These are phyloP conservation scores for Phymorhynchus buccinoides DNA, from an alignment of 1,140 invertebrate species.

Conservation along the genomic window DNA sequence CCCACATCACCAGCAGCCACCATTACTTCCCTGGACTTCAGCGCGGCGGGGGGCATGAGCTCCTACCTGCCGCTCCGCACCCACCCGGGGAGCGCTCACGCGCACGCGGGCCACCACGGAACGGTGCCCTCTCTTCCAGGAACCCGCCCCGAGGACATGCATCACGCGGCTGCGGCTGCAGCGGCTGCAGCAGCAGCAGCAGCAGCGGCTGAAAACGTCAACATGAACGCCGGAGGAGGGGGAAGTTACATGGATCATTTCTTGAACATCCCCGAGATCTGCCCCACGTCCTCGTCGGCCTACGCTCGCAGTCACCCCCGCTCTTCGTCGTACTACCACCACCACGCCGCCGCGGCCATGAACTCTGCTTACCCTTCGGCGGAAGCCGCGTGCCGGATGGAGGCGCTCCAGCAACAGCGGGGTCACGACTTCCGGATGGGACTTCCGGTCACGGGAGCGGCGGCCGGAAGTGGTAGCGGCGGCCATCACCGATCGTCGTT, in stretches of 20 bases:
- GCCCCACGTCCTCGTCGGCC: constrained; percentile 63
- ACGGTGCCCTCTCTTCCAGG: no score
- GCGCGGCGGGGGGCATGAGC: constrained; percentile 34
- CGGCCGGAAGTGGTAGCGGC: no score
- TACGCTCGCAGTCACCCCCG: constrained; percentile 65
- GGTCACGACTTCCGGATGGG: constrained; percentile 68
- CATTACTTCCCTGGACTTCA: background rate
- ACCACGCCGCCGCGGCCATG: constrained; percentile 64
- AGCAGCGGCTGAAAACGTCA: constrained; percentile 52
- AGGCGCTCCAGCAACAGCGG: constrained; percentile 63
- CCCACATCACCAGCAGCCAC: background rate
- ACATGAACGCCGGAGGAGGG: constrained; percentile 59
- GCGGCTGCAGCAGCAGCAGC: constrained; percentile 52
- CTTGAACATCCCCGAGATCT: constrained; percentile 70
- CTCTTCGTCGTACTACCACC: constrained; percentile 64
- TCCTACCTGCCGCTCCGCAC: constrained; percentile 48
- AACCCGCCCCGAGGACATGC: constrained; percentile 37
- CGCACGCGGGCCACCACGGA: constrained; percentile 24
- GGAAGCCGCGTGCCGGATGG: constrained; percentile 67
- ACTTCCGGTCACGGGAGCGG: constrained; percentile 43
- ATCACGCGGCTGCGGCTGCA: constrained; percentile 26
- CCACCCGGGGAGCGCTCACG: constrained; percentile 36
- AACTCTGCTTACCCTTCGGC: constrained; percentile 36
- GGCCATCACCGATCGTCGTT: constrained; percentile 59
- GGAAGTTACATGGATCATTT: constrained; percentile 70